Base-by-base conservation (phyloP, 2,888 invertebrate species). In the Galeruca laticollis region DNA sequence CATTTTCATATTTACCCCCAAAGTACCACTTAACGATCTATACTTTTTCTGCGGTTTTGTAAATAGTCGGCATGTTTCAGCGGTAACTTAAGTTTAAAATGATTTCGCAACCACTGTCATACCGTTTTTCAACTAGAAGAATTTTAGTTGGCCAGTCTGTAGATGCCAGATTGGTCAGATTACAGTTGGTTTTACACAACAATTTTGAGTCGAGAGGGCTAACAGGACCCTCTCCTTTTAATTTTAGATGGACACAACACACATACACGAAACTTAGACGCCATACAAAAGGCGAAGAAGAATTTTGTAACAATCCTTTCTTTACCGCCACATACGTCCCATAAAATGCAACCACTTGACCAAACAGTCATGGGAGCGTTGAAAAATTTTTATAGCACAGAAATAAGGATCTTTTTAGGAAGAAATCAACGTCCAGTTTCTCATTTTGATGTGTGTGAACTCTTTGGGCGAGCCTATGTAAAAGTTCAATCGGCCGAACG, bases 221-320 rank as follows among this genome's bases (percentile, higher is more conserved):
- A n/a, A n/a, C n/a, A n/a, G n/a, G n/a, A 63, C 15, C 70, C 66
- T 43, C 52, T 70, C 4, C 35, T 70, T 2, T 37, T 70, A 8
- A 33, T 70, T 18, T 15, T 69, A 21, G 65, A 65, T 54, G 69
- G 64, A 13, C 60, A 60, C 35, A 47, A 60, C 21, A 60, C 56
- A 15, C 65, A 69, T 47, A 65, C 65, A n/a, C 37, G 60, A 21
- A 69, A 65, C 47, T n/a, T 69, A 13, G 69, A 64, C 18, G 54
- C 65, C 11, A 56, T 69, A 18, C 11, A n/a, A 15, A 49, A 47
- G 4, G 65, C 40, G 15, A 43, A 49, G 60, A 20, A 66, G 18
- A 65, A 60, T 61, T 33, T 33, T 56, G 60, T 60, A 13, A 54
- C 61, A 57, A 63, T 68, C 18, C 49, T 68, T 40, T 68, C 33